Percentiles rank a stretch among this genome's conserved stretches.
Conservation (phyloP, 2,113 vertebrate genomes). For the Leucoraja erinaceus region DNA sequence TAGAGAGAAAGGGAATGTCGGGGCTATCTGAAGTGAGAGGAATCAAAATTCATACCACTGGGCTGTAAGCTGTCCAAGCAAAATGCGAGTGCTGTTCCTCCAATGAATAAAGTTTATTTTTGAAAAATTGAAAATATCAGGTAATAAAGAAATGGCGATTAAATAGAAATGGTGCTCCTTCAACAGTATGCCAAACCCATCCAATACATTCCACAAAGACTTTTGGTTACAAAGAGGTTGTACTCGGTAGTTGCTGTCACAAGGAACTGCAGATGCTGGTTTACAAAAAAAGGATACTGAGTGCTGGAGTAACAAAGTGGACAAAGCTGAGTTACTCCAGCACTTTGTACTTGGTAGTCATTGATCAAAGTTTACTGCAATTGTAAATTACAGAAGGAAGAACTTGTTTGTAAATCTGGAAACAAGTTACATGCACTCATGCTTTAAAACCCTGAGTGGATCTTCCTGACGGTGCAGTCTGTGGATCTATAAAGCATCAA, state of each 20-base stretch:
- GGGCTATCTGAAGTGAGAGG: no score
- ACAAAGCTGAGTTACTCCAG: no score
- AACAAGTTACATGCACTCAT: background rate
- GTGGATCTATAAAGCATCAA: background rate
- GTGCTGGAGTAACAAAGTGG: no score
- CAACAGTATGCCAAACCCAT: background rate
- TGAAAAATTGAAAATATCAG: background rate
- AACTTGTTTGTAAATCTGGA: background rate
- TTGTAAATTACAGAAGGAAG: background rate
- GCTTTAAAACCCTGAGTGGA: background rate
- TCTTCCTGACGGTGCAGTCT: no score
- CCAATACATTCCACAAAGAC: no score
- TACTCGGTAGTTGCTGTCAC: background rate
- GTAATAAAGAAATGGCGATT: background rate
- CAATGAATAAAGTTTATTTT: no score
- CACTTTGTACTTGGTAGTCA: background rate
- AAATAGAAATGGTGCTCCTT: background rate
- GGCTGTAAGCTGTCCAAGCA: no score
- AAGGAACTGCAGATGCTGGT: no score
- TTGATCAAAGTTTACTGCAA: background rate
- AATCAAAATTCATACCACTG: no score
- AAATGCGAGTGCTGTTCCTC: no score
- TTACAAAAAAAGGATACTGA: no score
- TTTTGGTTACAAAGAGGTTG: background rate
- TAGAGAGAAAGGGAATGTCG: no score